phyloP scores from a whole-genome alignment of 2,113 vertebrate species.

The Tichodroma muraria region DNA sequence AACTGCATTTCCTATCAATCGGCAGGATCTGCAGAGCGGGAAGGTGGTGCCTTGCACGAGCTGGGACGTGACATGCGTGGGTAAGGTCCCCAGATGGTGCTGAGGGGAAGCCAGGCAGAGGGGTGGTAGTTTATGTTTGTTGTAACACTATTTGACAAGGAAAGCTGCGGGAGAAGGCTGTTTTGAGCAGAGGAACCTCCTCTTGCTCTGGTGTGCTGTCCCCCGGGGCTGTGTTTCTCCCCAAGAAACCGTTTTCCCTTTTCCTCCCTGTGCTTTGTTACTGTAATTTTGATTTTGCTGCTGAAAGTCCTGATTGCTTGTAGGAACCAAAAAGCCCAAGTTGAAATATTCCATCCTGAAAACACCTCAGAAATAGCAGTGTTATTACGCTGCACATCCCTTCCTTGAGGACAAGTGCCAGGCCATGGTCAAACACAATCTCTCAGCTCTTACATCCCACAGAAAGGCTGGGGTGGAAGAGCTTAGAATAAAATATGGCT shows the following conservation, averaged over 20 bases:
- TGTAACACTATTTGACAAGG: not conserved
- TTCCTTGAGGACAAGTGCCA: not conserved
- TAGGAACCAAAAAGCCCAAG: not conserved
- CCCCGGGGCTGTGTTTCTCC: not conserved
- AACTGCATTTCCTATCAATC: fast-evolving
- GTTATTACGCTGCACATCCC: not conserved
- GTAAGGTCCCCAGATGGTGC: not conserved
- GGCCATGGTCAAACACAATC: not conserved
- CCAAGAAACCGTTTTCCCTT: not conserved
- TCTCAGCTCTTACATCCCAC: not conserved
- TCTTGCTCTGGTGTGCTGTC: not conserved
- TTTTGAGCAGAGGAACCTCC: not conserved
- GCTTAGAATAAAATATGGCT: not conserved
- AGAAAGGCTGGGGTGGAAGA: not conserved
- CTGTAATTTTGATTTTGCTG: not conserved
- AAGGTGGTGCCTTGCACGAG: not conserved
- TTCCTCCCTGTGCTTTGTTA: not conserved
- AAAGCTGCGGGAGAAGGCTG: not conserved
- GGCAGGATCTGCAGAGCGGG: not conserved
- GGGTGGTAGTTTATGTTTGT: not conserved
- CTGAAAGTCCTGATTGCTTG: not conserved
- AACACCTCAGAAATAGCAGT: not conserved
- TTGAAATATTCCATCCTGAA: not conserved
- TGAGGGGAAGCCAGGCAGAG: not conserved
- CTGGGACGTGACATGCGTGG: fast-evolving